A percentile compares a stretch with the other conserved stretches of the same genome.
These are phyloP conservation scores for Esox lucius DNA, from an alignment of 2,797 vertebrate genomes.

Conservation along the genomic window DNA sequence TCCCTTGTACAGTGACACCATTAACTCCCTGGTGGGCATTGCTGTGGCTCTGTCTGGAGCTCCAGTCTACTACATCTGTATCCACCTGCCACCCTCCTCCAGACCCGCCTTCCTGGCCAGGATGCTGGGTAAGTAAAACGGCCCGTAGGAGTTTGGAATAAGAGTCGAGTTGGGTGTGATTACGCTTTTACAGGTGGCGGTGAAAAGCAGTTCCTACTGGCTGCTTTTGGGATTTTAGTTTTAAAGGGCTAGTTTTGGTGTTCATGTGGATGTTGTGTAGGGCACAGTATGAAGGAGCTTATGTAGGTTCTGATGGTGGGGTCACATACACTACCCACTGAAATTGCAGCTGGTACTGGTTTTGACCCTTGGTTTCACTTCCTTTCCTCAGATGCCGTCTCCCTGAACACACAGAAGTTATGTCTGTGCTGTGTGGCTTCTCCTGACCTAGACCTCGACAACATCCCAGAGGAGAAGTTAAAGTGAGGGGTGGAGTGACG, in stretches of 20 bases:
- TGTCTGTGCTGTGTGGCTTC: slow-evolving; percentile 77
- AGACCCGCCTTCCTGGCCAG: slow-evolving; percentile 69
- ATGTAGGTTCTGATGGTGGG: no score
- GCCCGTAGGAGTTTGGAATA: neutral
- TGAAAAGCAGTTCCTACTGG: no score
- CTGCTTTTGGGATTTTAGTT: no score
- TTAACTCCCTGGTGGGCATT: slow-evolving; percentile 83
- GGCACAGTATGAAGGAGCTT: no score
- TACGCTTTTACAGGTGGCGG: neutral
- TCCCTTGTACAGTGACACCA: slow-evolving; percentile 81
- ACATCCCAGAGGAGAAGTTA: slow-evolving; percentile 64
- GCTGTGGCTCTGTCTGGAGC: slow-evolving; percentile 77
- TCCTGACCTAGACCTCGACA: slow-evolving; percentile 74
- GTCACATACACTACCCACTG: no score
- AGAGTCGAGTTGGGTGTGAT: neutral
- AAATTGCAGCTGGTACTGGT: neutral
- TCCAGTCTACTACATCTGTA: slow-evolving; percentile 77
- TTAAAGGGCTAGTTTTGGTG: no score
- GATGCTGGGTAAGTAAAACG: slow-evolving; percentile 64
- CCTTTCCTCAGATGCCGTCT: slow-evolving; percentile 63
- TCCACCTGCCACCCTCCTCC: slow-evolving; percentile 73
- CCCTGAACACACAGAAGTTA: slow-evolving; percentile 75
- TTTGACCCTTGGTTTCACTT: neutral
- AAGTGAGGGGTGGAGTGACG: slow-evolving; percentile 41
- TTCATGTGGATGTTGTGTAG: no score